These are phyloP conservation scores for Mustela nigripes DNA, from an alignment of 2,113 vertebrate genomes.

Conservation along the genomic window DNA sequence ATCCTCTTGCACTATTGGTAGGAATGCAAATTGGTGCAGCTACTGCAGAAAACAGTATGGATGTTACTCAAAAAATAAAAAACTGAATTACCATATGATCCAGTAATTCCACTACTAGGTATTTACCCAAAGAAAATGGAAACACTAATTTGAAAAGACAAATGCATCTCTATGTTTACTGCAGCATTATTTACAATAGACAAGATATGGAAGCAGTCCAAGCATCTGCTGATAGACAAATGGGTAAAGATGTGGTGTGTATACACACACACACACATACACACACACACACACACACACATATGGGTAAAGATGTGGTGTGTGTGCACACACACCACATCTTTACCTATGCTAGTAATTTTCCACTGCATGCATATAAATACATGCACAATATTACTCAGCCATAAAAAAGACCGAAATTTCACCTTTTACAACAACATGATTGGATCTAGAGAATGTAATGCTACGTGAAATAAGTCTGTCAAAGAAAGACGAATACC, in stretches of 20 bases:
- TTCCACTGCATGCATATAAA: no score
- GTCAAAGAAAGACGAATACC: background rate
- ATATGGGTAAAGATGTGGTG: no score
- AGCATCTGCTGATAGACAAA: background rate
- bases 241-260: background rate
- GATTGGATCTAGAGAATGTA: background rate
- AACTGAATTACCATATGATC: no score
- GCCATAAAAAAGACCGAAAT: background rate
- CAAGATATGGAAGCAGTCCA: background rate
- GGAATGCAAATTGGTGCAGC: background rate
- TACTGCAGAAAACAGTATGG: no score
- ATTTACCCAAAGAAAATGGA: background rate
- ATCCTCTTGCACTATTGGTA: background rate
- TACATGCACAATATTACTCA: background rate
- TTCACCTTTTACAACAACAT: background rate
- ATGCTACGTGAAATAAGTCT: background rate
- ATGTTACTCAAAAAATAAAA: no score
- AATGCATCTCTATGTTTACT: background rate
- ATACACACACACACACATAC: no score
- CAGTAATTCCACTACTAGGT: no score
- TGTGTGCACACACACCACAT: no score
- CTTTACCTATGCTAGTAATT: no score
- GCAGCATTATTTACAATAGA: background rate
- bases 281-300: no score
- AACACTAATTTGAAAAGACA: background rate